Evolutionary conservation across 2,113 vertebrate species (phyloP).

Genomic region (Candoia aspera): DNA sequence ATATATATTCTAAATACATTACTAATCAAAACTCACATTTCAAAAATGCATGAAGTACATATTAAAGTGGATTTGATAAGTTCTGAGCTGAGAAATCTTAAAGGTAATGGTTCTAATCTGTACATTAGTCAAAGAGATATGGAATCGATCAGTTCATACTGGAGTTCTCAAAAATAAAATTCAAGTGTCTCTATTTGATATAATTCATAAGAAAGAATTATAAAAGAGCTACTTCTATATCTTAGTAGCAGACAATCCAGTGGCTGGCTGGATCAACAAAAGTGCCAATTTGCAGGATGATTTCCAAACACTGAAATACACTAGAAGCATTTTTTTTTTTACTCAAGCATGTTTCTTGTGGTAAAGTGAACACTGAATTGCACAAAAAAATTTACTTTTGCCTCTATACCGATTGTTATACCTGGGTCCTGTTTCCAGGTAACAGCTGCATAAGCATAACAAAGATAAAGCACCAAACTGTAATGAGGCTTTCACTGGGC

Average conservation of each 20-base stretch:
- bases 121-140: neutral
- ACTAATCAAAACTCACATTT: neutral
- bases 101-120: neutral
- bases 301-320: neutral
- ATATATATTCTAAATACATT: neutral
- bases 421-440: conserved; percentile 66
- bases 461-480: conserved; percentile 67
- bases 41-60: neutral
- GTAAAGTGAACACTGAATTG: conserved; percentile 53
- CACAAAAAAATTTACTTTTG: conserved; percentile 63
- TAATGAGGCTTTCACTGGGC: conserved; percentile 52
- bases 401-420: conserved; percentile 65
- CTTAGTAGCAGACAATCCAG: neutral
- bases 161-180: neutral
- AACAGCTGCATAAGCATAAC: conserved; percentile 60
- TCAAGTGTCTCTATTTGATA: neutral
- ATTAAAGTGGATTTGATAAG: neutral
- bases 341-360: conserved; percentile 36
- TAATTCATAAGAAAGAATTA: neutral
- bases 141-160: neutral
- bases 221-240: neutral
- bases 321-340: conserved; percentile 27
- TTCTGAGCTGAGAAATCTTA: neutral
- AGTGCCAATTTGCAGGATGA: neutral
- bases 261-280: neutral